Evolutionary conservation across 2,797 vertebrate species (phyloP), one percentile per base, ranked within the genome.

Genomic region (Pogoniulus pusillus): DNA sequence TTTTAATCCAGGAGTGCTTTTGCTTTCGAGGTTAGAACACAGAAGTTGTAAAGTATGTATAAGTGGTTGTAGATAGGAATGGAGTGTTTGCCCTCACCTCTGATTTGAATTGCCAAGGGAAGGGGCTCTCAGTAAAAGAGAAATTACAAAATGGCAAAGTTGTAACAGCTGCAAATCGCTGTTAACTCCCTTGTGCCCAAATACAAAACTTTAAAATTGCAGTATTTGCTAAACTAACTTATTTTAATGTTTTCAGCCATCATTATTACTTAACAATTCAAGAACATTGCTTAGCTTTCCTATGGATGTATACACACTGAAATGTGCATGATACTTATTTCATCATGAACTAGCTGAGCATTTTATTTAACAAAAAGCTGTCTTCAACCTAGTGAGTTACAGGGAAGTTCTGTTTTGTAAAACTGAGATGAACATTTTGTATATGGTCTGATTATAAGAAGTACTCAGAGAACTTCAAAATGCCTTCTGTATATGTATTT

Each of bases 221-320:
- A 62, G 55, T 73, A 71, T n/a, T 23, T 77, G 79, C 95, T 96
- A 85, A 85, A 91, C 95, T 97, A 96, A 97, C 92, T 85, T 89
- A 10, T 91, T 96, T 96, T 90, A 94, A 75, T 87, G 49, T 93
- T 97, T 19, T 93, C 93, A 91, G 60, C 30, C 30, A 87, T 93
- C 82, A 92, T 93, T 93, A 91, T 95, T 93, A 90, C 90, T 94
- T 97, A 96, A 97, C 94, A 91, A 82, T 87, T 96, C 82, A 93
- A 71, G 35, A 93, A 54, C 93, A 91, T 54, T 53, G 62, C 87
- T 27, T 82, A 89, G 32, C 73, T 83, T 89, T 86, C 76, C 51
- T 92, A 32, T 32, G 85, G 54, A n/a, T 43, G 69, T 37, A 71
- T 37, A 57, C 92, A 76, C 63, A 32, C 47, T 51, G 53, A 94